Base-by-base conservation (phyloP, 2,888 invertebrate genomes). In the Diaprepes abbreviatus region DNA sequence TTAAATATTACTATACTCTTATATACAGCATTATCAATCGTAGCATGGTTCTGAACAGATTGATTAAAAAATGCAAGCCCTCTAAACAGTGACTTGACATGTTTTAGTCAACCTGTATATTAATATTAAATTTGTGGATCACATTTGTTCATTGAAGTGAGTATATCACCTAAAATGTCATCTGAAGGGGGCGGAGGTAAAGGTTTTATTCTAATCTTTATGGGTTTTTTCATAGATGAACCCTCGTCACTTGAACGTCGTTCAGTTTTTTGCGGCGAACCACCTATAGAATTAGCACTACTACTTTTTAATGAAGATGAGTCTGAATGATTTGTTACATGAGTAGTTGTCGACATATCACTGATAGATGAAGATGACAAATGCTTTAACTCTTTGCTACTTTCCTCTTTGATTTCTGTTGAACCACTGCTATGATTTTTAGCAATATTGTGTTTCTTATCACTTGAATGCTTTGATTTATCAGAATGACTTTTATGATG, bases 101-200 rank as follows among this genome's bases (percentile, higher is more conserved):
- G 17, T 71, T 74, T 71, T 60, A 50, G 45, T 58, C 77, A 74
- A 75, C 67, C 74, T 73, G 74, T 74, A 58, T 35, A 73, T 76
- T 78, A 79, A 76, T 80, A 80, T 77, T 79, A 80, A 77, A 80
- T 81, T 66, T 79, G 79, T 40, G 79, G 80, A 75, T 82, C 81
- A 72, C 79, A 79, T 67, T 81, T 82, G 70, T 81, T 82, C 84
- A 84, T 84, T 72, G 81, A 79, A 74, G 83, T 83, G 50, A 84
- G 73, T 66, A 84, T 84, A 77, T 84, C 83, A 48, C 84, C 84
- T 45, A 84, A 77, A 48, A 84, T 77, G 73, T 84, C 84, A 14
- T 82, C 79, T 5, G 82, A 82, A 59, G 80, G 79, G 14, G 81
- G 79, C 77, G 74, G 66, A n/a, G 71, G 71, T 52, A 77, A 69